Percentiles rank a stretch among this genome's conserved stretches.
These are phyloP conservation scores for Chromoteleia sp. DNA, from an alignment of 2,888 invertebrate species.

Conservation along the genomic window DNA sequence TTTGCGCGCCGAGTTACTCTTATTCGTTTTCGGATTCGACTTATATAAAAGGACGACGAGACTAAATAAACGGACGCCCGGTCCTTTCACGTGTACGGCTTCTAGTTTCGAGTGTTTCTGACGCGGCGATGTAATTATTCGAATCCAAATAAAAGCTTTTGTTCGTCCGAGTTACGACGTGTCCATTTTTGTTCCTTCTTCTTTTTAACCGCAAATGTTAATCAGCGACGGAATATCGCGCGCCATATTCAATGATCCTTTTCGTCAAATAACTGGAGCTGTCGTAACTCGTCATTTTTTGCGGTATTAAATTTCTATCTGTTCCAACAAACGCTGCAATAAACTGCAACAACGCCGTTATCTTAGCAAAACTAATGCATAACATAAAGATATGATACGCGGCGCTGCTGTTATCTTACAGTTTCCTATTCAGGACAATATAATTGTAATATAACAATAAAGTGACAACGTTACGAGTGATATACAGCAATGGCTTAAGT, in stretches of 20 bases:
- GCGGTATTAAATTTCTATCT: slow-evolving; percentile 34
- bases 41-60: slow-evolving; percentile 34
- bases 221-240: slow-evolving; percentile 19
- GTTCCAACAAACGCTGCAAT: slow-evolving; percentile 25
- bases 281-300: slow-evolving; percentile 34
- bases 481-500: slow-evolving; percentile 45
- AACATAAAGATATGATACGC: slow-evolving; percentile 27
- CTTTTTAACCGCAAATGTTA: slow-evolving; percentile 17
- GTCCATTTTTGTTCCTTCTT: background rate
- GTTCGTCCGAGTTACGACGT: slow-evolving; percentile 9
- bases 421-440: slow-evolving; percentile 47
- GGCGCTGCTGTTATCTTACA: slow-evolving; percentile 31
- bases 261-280: background rate
- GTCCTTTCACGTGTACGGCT: slow-evolving; percentile 33
- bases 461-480: slow-evolving; percentile 61
- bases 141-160: slow-evolving; percentile 30
- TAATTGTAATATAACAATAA: slow-evolving; percentile 64
- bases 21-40: slow-evolving; percentile 45
- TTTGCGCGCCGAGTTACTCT: slow-evolving; percentile 32
- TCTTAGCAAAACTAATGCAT: slow-evolving; percentile 42
- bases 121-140: slow-evolving; percentile 40
- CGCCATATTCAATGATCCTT: background rate
- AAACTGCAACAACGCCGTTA: slow-evolving; percentile 39
- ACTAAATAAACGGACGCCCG: slow-evolving; percentile 30
- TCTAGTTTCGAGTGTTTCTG: slow-evolving; percentile 44